Evolutionary conservation across 1,140 invertebrate genomes (phyloP), one percentile per base, ranked within the genome.

Genomic region (Danaus melanippus): DNA sequence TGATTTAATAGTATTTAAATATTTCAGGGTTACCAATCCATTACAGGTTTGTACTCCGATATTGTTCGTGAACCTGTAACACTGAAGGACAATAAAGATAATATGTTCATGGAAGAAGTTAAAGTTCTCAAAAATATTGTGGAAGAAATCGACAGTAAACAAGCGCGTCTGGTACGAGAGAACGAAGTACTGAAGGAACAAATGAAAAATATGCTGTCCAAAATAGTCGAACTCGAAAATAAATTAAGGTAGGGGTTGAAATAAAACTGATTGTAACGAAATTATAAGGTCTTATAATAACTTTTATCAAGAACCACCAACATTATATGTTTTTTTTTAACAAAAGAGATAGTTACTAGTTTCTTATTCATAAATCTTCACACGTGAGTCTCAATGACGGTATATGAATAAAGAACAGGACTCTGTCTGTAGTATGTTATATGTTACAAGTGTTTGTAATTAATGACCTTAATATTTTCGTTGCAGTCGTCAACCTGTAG

Each of bases 41-140:
- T 84, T 17, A 72, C 79, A 11, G 74, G 74, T 2, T 56, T 85
- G 9, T 84, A 84, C 40, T 61, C 72, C 8, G 82, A 80, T 51
- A 68, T 73, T 47, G 53, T 70, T 4, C 64, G 63, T 9, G 77
- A 76, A 44, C 73, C 73, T 15, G 53, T 62, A 42, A 52, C 11
- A 10, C 43, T 63, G 2, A 64, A 59, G 32, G 62, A 69, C 32
- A 61, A 57, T 7, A 56, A 58, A 44, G 69, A 70, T 8, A 68
- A 59, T 12, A 43, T 45, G 10, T 12, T 56, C 0, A 50, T 42
- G 8, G 62, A 78, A 52, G 83, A 84, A 39, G 43, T 84, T 7
- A 67, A 64, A 53, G 67, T 75, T 50, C 43, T 85, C 0, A 74
- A 60, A 41, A 79, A 61, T 39, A 69, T 67, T 56, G 10, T 86